These are phyloP conservation scores for Trachops cirrhosus DNA, from an alignment of 2,797 vertebrate species.

Conservation along the genomic window DNA sequence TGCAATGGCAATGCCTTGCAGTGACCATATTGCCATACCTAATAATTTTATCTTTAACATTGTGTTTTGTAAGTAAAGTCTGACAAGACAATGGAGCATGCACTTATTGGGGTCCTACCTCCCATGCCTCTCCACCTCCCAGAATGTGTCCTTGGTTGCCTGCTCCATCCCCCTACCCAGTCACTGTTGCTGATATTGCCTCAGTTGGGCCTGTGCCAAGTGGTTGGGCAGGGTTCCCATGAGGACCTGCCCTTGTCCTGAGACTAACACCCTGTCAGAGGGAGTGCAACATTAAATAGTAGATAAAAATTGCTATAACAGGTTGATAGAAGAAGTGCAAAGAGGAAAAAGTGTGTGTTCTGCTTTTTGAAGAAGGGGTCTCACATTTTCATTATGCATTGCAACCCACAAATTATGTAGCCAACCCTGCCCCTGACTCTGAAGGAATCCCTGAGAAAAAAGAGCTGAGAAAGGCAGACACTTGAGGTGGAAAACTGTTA, in stretches of 20 bases:
- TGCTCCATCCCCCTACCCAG: background rate
- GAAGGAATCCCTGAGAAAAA: background rate
- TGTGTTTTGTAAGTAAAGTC: background rate
- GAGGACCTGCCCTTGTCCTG: background rate
- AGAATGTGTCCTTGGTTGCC: background rate
- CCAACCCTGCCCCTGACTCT: background rate
- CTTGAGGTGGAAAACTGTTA: background rate
- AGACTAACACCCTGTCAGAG: background rate
- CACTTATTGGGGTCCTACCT: background rate
- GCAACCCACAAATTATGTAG: background rate
- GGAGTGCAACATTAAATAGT: background rate
- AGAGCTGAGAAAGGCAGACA: background rate
- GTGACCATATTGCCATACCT: background rate
- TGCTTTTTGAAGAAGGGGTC: background rate
- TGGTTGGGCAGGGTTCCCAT: background rate
- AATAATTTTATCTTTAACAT: conserved; percentile 11
- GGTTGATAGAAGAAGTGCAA: background rate
- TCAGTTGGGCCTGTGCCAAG: background rate
- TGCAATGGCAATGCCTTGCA: background rate
- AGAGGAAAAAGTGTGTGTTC: background rate
- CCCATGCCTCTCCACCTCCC: background rate
- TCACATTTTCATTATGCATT: background rate
- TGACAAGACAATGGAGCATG: background rate
- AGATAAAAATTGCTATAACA: background rate
- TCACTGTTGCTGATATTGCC: background rate